A percentile compares a stretch with the other conserved stretches of the same genome.
Evolutionary conservation across 2,113 vertebrate genomes (phyloP).

Genomic region (Podarcis raffonei): DNA sequence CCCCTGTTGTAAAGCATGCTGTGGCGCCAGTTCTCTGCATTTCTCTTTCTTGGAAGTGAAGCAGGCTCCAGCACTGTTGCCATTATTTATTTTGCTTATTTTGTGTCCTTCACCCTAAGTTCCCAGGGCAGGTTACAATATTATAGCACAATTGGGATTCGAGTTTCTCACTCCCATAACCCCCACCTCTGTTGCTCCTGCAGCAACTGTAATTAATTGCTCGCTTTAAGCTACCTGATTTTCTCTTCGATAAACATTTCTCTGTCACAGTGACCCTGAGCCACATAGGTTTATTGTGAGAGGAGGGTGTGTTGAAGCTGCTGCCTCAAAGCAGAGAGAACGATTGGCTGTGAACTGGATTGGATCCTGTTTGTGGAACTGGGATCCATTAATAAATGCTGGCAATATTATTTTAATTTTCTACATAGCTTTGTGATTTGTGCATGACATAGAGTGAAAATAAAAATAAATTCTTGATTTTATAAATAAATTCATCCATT

Average conservation of each 20-base stretch:
- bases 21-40: too few relatives aligned
- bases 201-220: background rate
- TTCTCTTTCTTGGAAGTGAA: too few relatives aligned
- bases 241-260: background rate
- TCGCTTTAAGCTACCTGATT: background rate
- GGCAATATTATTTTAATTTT: slow-evolving; percentile 35
- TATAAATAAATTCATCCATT: background rate
- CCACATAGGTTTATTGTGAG: background rate
- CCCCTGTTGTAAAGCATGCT: too few relatives aligned
- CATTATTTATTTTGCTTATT: too few relatives aligned
- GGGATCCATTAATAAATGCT: background rate
- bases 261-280: background rate
- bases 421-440: background rate
- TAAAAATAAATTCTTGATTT: slow-evolving; percentile 11
- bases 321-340: background rate
- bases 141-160: too few relatives aligned
- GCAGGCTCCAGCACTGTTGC: too few relatives aligned
- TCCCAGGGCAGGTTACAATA: too few relatives aligned
- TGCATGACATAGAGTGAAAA: background rate
- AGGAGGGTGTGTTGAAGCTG: background rate
- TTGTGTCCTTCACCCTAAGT: too few relatives aligned
- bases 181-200: too few relatives aligned
- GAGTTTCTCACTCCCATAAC: too few relatives aligned
- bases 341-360: background rate
- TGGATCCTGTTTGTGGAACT: too few relatives aligned